These are phyloP conservation scores for Ceriagrion tenellum DNA, from an alignment of 2,888 invertebrate species.

Conservation along the genomic window DNA sequence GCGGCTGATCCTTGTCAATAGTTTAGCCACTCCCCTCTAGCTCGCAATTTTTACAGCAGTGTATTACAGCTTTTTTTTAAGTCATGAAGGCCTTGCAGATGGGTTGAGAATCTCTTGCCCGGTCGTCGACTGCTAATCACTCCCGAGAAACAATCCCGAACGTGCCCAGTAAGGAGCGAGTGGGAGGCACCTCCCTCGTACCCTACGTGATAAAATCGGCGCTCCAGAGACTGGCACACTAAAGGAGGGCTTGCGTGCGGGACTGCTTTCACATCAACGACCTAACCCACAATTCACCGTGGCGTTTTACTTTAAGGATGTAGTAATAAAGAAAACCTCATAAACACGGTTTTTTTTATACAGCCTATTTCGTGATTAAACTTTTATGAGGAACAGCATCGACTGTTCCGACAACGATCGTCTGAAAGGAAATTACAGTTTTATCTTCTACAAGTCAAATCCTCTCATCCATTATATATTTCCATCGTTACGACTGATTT, in stretches of 20 bases:
- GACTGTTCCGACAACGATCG: not conserved
- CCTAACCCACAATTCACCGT: not conserved
- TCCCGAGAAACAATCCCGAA: not conserved
- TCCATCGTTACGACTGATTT: not conserved
- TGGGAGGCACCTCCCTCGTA: not conserved
- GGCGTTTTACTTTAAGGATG: not conserved
- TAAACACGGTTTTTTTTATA: not conserved
- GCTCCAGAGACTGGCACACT: not conserved
- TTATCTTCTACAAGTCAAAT: not conserved
- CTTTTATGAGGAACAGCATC: not conserved
- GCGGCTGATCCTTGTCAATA: no score
- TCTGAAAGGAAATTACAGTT: not conserved
- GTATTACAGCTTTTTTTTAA: not conserved
- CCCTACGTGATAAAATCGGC: not conserved
- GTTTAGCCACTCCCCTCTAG: no score
- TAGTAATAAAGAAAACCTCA: not conserved
- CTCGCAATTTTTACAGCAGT: no score
- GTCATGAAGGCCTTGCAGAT: no score
- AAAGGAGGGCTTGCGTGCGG: not conserved
- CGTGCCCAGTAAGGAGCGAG: not conserved
- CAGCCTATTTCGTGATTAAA: not conserved
- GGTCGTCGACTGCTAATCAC: not conserved
- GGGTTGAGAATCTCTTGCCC: no score
- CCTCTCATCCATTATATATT: not conserved
- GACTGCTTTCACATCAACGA: not conserved